Evolutionary conservation across 1,140 invertebrate genomes (phyloP), one percentile per base, ranked within the genome.

Genomic region (Sycobia sp.): DNA sequence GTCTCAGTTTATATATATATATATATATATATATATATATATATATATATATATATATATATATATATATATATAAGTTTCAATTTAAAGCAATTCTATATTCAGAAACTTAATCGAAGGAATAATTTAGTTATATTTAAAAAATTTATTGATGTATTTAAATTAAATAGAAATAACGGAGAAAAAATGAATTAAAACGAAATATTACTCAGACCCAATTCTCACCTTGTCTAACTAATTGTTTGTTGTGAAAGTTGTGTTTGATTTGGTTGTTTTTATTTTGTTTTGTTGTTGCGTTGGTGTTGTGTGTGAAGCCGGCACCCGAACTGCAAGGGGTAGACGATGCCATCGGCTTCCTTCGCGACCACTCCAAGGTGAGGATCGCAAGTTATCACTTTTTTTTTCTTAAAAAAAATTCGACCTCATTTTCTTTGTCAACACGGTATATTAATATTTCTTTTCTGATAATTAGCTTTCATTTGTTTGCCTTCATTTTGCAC

Each of bases 291-390:
- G 78, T 82, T 81, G 79, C 76, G 78, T 82, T 84, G 80, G 79
- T 83, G 81, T 84, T 82, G 73, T 81, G 78, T 83, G 79, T 85
- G 77, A 83, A 89, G 86, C 85, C 86, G 82, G 86, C 88, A 78
- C 87, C 90, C 72, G 90, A 91, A 83, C 89, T 90, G 80, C 87
- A 92, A 78, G 88, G 90, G 79, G 86, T 94, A 77, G 91, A 94
- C 84, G 92, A 93, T 85, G 92, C 92, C 69, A 93, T 95, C 84
- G 91, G 91, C 76, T 92, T 92, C 79, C 87, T 95, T 74, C 85
- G 91, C 74, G 90, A 93, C 78, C 91, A 93, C 77, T 88, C 88
- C 76, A 91, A 92, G 84, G 84, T 88, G 72, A 87, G 85, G 77
- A 87, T 87, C 74, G 76, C 78, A 72, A 71, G 74, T 74, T 79